A percentile compares a stretch with the other conserved stretches of the same genome.
Evolutionary conservation across 2,797 vertebrate species (phyloP).

Genomic region (Lacerta bilineata): DNA sequence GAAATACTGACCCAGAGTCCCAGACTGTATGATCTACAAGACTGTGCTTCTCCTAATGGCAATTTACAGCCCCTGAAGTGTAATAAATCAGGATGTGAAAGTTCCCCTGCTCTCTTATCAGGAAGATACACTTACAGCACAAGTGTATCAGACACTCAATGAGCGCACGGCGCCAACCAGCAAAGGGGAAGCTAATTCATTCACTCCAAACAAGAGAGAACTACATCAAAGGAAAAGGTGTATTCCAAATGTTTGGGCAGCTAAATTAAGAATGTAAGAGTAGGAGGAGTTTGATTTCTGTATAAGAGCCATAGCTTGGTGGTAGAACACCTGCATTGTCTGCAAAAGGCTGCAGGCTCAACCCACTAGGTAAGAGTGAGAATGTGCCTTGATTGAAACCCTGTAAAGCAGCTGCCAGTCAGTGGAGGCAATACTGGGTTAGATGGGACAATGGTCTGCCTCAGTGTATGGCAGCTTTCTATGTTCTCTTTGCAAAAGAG

Average conservation of each 20-base stretch:
- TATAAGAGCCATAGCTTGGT: too few relatives aligned
- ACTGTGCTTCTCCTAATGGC: slow-evolving; percentile 67
- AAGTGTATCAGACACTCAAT: not conserved
- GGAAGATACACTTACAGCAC: slow-evolving; percentile 51
- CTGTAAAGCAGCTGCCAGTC: too few relatives aligned
- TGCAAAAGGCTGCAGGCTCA: too few relatives aligned
- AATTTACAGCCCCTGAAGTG: slow-evolving; percentile 70
- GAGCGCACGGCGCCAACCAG: slow-evolving; percentile 17
- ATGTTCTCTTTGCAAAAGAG: too few relatives aligned
- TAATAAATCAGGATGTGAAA: slow-evolving; percentile 69
- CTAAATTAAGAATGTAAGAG: not conserved
- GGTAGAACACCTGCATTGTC: too few relatives aligned
- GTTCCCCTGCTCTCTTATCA: slow-evolving; percentile 60
- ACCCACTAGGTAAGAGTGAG: too few relatives aligned
- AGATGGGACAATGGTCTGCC: too few relatives aligned
- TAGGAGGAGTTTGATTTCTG: not conserved
- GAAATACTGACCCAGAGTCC: slow-evolving; percentile 68
- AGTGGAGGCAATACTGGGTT: too few relatives aligned
- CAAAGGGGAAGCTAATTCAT: not conserved
- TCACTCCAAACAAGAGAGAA: slow-evolving; percentile 35
- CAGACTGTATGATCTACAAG: slow-evolving; percentile 72
- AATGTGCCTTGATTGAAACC: too few relatives aligned
- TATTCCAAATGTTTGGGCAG: not conserved
- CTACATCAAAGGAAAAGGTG: not conserved
- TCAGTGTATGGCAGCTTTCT: too few relatives aligned